Evolutionary conservation across 2,113 vertebrate genomes (phyloP), one percentile per base, ranked within the genome.

Genomic region (Tinamus guttatus): DNA sequence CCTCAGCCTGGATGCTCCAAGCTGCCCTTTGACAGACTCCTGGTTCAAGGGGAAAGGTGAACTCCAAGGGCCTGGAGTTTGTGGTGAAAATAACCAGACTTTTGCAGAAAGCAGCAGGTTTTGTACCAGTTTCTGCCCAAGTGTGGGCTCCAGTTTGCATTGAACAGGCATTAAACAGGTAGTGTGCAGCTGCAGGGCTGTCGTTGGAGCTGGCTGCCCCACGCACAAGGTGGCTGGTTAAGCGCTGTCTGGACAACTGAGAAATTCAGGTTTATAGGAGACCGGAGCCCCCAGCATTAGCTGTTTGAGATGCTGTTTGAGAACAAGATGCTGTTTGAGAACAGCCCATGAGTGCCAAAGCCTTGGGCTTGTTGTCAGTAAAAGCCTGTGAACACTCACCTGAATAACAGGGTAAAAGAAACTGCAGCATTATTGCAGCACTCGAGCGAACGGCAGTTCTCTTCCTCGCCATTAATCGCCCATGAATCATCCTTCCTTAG

Each of bases 401-500:
- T 16, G 14, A 60, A 18, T 22, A 79, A 51, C 22, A 62, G 32
- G 15, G 40, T 7, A 49, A 75, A 54, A 85, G 51, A 70, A 79
- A 69, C 38, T 27, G 22, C 9, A 49, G 11, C 21, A 59, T 70
- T 78, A 60, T 82, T 79, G 79, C 81, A 86, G 38, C 77, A 27
- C 65, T 58, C 34, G 9, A 65, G 21, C 47, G 49, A 95, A 70
- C 36, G n/a, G 25, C 25, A 73, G 79, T 86, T 79, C 51, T 89
- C 27, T 79, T 71, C 80, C 79, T 91, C 87, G 85, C 52, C 47
- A 40, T 73, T 69, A 89, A 78, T 64, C 81, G 80, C 30, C 27
- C 19, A 13, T 94, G 90, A 95, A 89, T 95, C 88, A 96, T 89
- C 77, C 52, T 38, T 24, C 70, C 47, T 85, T 68, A 85, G 65